Percentiles rank a stretch among this genome's conserved stretches.
Conservation (phyloP, 2,888 invertebrate genomes). For the Phania funesta region DNA sequence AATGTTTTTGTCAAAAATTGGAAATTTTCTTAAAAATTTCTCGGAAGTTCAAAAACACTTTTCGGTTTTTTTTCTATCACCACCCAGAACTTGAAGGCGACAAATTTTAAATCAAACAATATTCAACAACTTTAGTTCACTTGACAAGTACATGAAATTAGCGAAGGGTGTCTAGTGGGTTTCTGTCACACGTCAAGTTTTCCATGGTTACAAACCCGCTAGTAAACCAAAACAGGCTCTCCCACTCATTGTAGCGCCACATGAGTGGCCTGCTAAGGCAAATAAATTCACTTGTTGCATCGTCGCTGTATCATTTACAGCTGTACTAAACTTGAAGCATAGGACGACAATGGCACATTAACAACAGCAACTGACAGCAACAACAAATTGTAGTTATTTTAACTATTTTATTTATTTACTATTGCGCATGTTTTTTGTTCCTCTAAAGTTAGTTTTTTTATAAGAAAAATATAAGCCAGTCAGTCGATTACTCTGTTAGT, state of each 20-base stretch:
- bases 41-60: too few species aligned
- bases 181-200: too few species aligned
- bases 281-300: conserved; percentile 53
- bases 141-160: too few species aligned
- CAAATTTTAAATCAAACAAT: too few species aligned
- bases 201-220: too few species aligned
- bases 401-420: conserved; percentile 29
- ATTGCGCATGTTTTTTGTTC: conserved; percentile 56
- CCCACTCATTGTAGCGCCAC: not conserved
- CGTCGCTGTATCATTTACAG: conserved; percentile 37
- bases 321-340: conserved; percentile 21
- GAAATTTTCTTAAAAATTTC: too few species aligned
- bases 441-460: not conserved
- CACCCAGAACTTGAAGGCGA: too few species aligned
- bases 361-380: conserved; percentile 18
- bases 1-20: too few species aligned
- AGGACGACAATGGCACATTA: not conserved
- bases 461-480: conserved; percentile 52
- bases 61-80: too few species aligned
- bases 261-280: not conserved
- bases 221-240: not conserved
- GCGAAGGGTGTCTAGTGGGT: too few species aligned
- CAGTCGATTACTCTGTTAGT: conserved; percentile 61
- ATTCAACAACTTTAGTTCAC: too few species aligned
- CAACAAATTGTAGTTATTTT: conserved; percentile 45